Evolutionary conservation across 2,797 vertebrate species (phyloP).

Genomic region (Cyprinodon diabolis): DNA sequence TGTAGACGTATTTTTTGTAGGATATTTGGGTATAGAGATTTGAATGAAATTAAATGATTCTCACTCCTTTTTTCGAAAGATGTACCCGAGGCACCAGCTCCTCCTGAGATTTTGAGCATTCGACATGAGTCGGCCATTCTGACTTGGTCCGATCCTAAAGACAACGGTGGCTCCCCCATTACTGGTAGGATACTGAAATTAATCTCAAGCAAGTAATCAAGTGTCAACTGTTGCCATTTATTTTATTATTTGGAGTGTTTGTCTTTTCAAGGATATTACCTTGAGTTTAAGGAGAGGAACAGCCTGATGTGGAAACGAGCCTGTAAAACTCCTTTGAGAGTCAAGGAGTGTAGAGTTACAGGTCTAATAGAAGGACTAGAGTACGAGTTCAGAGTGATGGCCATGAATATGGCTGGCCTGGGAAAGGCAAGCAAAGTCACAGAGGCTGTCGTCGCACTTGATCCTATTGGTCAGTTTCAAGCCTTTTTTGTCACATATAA

Average conservation of each 20-base stretch:
- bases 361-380: conserved; percentile 96
- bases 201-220: background rate
- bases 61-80: conserved; percentile 74
- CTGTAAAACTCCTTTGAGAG: conserved; percentile 90
- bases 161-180: conserved; percentile 94
- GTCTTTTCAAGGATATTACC: conserved; percentile 87
- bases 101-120: conserved; percentile 90
- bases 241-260: background rate
- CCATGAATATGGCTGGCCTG: conserved; percentile 95
- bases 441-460: conserved; percentile 91
- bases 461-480: conserved; percentile 92
- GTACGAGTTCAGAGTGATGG: conserved; percentile 99
- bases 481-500: background rate
- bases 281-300: conserved; percentile 97
- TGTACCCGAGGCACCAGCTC: conserved; percentile 94
- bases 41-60: background rate
- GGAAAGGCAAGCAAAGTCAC: conserved; percentile 94
- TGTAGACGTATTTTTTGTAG: background rate
- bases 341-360: conserved; percentile 95
- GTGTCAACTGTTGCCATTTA: background rate
- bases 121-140: conserved; percentile 93
- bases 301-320: conserved; percentile 98
- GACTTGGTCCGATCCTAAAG: conserved; percentile 93
- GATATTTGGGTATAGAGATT: background rate
- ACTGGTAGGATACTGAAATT: conserved; percentile 83